Evolutionary conservation across 2,797 vertebrate species (phyloP).

Genomic region (Mus spretus): DNA sequence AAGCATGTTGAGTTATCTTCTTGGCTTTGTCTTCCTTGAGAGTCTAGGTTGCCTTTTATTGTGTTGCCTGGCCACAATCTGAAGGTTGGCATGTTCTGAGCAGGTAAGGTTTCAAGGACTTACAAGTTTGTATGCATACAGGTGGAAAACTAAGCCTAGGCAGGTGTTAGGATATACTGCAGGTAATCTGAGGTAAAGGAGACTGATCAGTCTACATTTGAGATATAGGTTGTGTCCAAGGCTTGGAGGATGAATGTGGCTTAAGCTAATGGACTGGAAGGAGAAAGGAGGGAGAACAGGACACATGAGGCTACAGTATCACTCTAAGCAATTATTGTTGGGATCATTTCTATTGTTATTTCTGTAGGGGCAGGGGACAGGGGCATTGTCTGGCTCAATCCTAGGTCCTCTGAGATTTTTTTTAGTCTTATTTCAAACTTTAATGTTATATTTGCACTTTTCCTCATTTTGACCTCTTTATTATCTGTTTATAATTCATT

Average conservation of each 20-base stretch:
- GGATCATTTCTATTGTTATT: background rate
- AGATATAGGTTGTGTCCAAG: background rate
- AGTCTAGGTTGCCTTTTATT: too few relatives aligned
- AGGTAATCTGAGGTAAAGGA: background rate
- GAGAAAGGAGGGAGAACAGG: background rate
- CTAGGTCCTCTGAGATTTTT: too few relatives aligned
- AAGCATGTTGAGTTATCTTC: background rate
- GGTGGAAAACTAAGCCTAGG: too few relatives aligned
- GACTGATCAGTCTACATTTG: background rate
- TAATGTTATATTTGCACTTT: too few relatives aligned
- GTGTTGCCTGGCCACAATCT: background rate
- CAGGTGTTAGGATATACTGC: background rate
- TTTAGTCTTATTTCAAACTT: too few relatives aligned
- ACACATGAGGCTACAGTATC: background rate
- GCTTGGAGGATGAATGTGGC: background rate
- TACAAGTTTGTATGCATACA: background rate
- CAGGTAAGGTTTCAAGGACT: background rate
- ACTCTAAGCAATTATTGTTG: background rate
- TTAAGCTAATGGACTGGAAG: background rate
- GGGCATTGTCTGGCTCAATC: too few relatives aligned
- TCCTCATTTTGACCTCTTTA: too few relatives aligned
- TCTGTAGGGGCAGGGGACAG: too few relatives aligned
- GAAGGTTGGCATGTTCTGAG: background rate
- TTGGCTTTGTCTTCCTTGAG: background rate
- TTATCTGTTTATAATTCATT: background rate